Evolutionary conservation across 2,888 invertebrate species (phyloP).

Genomic region (Leucoma salicis): DNA sequence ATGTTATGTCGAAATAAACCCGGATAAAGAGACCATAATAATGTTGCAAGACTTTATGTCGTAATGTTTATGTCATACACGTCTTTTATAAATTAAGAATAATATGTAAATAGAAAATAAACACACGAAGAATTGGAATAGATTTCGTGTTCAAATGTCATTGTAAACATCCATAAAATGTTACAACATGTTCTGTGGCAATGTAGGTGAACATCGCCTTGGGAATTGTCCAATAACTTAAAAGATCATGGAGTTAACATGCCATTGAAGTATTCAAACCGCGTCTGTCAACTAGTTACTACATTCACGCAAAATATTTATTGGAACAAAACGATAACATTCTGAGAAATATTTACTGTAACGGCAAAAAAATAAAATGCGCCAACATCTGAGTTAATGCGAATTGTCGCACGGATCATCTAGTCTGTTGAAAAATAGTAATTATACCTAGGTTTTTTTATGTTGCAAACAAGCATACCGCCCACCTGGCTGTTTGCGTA

Average conservation of each 20-base stretch:
- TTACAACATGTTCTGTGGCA: constrained; percentile 1
- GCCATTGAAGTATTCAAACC: neutral
- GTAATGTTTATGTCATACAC: neutral
- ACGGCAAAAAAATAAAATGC: too few species aligned
- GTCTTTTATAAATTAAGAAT: neutral
- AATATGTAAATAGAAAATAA: neutral
- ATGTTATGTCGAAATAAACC: neutral
- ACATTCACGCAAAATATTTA: neutral
- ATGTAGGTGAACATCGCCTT: constrained; percentile 18
- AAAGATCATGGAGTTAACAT: constrained; percentile 7
- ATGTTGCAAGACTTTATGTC: neutral
- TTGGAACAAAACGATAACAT: neutral
- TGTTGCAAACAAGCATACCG: too few species aligned
- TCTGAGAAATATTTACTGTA: too few species aligned
- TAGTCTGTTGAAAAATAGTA: too few species aligned
- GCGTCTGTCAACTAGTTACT: neutral
- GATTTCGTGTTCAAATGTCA: neutral
- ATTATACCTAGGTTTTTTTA: too few species aligned
- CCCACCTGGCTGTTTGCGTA: too few species aligned
- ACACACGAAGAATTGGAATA: neutral
- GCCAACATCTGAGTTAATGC: too few species aligned
- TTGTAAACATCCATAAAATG: constrained; percentile 1
- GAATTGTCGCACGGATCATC: too few species aligned
- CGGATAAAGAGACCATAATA: neutral
- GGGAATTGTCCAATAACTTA: constrained; percentile 19